These are phyloP conservation scores for Aulostomus chinensis DNA, from an alignment of 2,797 vertebrate species.

Conservation along the genomic window DNA sequence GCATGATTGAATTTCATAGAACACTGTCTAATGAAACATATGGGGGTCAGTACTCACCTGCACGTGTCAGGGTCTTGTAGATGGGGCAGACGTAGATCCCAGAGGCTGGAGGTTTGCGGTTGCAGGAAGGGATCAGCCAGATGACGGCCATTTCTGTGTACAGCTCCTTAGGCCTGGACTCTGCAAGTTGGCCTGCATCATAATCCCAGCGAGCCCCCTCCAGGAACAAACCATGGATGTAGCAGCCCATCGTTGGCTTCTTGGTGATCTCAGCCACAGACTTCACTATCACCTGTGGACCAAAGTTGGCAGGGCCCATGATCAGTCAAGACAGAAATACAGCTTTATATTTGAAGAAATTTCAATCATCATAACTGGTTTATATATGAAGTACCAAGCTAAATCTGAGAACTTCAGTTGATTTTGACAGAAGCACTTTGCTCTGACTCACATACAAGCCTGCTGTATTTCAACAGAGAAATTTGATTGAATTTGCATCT, in stretches of 20 bases:
- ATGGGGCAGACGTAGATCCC: slow-evolving; percentile 88
- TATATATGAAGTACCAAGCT: too few species aligned
- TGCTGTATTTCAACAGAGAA: too few species aligned
- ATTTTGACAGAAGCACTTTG: too few species aligned
- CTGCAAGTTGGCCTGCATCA: slow-evolving; percentile 48
- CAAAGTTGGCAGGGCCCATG: not conserved
- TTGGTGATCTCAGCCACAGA: slow-evolving; percentile 63
- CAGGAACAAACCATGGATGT: slow-evolving; percentile 88
- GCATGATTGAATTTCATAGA: not conserved
- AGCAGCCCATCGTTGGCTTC: slow-evolving; percentile 83
- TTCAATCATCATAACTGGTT: too few species aligned
- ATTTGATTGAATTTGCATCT: slow-evolving; percentile 15
- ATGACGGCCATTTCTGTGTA: slow-evolving; percentile 89
- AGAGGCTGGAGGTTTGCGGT: slow-evolving; percentile 70
- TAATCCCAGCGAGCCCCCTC: slow-evolving; percentile 90
- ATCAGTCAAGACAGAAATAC: too few species aligned
- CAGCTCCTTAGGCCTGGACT: slow-evolving; percentile 88
- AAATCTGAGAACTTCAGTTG: too few species aligned
- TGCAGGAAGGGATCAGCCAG: slow-evolving; percentile 84
- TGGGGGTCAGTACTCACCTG: slow-evolving; percentile 84
- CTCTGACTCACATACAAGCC: not conserved
- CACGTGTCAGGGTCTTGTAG: slow-evolving; percentile 90
- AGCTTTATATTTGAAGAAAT: too few species aligned
- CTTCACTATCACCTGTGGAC: slow-evolving; percentile 79
- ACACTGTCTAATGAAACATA: not conserved